Percentiles rank a stretch among this genome's conserved stretches.
These are phyloP conservation scores for Philereme vetulata DNA, from an alignment of 2,888 invertebrate species.

Conservation along the genomic window DNA sequence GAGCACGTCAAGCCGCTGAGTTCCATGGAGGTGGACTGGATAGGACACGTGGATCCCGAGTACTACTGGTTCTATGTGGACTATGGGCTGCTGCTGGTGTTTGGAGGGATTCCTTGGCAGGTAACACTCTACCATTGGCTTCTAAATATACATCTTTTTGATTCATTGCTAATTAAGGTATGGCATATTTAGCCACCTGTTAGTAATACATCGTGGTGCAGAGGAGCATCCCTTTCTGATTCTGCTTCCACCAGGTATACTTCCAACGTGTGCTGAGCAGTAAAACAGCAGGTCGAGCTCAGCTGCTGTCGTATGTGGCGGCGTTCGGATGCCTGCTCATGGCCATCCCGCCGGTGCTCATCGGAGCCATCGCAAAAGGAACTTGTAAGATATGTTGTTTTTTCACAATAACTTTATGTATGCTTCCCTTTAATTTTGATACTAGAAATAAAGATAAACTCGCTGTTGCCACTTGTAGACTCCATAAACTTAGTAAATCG, in stretches of 20 bases:
- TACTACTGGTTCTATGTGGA: slow-evolving; percentile 94
- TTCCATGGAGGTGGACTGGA: slow-evolving; percentile 94
- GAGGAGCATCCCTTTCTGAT: background rate
- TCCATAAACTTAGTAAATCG: too few relatives aligned
- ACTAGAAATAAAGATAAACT: too few relatives aligned
- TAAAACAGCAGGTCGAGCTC: slow-evolving; percentile 96
- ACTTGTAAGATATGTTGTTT: slow-evolving; percentile 86
- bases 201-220: too few relatives aligned
- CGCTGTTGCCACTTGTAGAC: too few relatives aligned
- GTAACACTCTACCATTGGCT: slow-evolving; percentile 59
- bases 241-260: slow-evolving; percentile 87
- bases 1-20: slow-evolving; percentile 92
- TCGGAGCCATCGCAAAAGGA: slow-evolving; percentile 98
- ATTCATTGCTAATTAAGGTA: too few relatives aligned
- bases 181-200: too few relatives aligned
- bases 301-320: slow-evolving; percentile 97
- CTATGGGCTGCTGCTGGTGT: slow-evolving; percentile 93
- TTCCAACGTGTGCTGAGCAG: slow-evolving; percentile 99
- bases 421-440: too few relatives aligned
- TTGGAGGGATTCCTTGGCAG: slow-evolving; percentile 99
- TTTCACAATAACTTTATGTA: background rate
- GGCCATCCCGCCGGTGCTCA: slow-evolving; percentile 98
- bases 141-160: background rate
- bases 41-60: slow-evolving; percentile 88
- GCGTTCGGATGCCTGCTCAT: slow-evolving; percentile 97